These are phyloP conservation scores for Acanthiza pusilla DNA, from an alignment of 2,797 vertebrate genomes.

Conservation along the genomic window DNA sequence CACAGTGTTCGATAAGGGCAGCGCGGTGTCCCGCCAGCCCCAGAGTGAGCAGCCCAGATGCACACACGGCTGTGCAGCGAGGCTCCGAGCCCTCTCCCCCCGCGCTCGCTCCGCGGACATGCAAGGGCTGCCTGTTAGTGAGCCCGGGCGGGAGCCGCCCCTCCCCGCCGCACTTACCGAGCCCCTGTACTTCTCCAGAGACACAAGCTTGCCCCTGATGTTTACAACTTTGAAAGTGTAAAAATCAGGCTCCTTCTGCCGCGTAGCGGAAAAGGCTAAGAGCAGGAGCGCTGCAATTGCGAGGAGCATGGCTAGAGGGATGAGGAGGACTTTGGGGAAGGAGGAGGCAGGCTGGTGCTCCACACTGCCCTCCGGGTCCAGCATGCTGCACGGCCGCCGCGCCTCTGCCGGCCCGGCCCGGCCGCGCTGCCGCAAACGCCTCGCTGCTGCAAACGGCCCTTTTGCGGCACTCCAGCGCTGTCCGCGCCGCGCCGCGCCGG, in stretches of 20 bases:
- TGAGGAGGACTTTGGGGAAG: constrained; percentile 23
- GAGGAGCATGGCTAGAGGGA: constrained; percentile 70
- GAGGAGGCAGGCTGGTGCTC: constrained; percentile 35
- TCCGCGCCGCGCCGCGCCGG: no score
- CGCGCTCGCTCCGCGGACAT: background rate
- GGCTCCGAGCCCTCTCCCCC: background rate
- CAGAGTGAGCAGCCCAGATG: accelerated
- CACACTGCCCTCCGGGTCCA: constrained; percentile 66
- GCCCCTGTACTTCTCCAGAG: constrained; percentile 94
- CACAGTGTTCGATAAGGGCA: background rate
- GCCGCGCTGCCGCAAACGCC: background rate
- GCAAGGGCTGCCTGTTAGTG: background rate
- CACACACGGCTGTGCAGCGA: background rate
- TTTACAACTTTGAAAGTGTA: constrained; percentile 92
- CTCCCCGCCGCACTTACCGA: constrained; percentile 84
- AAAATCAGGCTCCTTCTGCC: constrained; percentile 84
- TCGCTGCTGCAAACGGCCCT: constrained; percentile 21
- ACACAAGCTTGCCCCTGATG: constrained; percentile 92
- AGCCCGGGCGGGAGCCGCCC: background rate
- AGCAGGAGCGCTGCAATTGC: constrained; percentile 65
- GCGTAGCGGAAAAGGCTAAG: constrained; percentile 61
- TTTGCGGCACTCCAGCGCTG: background rate
- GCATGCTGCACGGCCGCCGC: constrained; percentile 49
- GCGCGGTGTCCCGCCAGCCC: background rate
- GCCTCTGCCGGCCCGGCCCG: background rate